A percentile compares a stretch with the other conserved stretches of the same genome.
Conservation (phyloP, 2,113 vertebrate species). For the Tympanuchus pallidicinctus region DNA sequence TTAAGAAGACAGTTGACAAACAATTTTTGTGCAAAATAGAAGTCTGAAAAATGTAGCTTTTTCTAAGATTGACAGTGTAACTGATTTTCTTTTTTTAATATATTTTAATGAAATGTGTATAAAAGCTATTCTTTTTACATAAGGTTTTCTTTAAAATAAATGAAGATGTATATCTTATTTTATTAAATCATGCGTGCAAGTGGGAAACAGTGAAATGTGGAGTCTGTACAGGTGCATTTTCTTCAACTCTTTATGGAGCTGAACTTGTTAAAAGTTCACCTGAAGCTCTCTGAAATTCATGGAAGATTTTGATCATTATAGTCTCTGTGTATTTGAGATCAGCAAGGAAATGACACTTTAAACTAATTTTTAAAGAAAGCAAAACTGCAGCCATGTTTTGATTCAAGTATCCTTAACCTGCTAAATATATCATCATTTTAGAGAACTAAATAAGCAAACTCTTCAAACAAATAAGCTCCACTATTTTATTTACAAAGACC, state of each 20-base stretch:
- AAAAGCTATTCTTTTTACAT: not conserved
- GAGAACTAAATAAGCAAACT: not conserved
- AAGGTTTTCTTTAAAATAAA: not conserved
- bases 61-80: not conserved
- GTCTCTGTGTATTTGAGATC: not conserved
- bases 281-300: not conserved
- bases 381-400: not conserved
- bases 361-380: not conserved
- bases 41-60: not conserved
- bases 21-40: not conserved
- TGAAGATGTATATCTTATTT: not conserved
- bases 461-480: not conserved
- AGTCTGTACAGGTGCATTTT: fast-evolving
- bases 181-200: not conserved
- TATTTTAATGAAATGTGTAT: not conserved
- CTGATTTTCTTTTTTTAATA: not conserved
- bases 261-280: not conserved
- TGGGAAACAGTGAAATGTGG: not conserved
- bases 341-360: not conserved
- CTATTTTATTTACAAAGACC: not conserved
- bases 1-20: not conserved
- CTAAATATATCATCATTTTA: not conserved
- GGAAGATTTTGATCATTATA: not conserved
- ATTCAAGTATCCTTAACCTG: not conserved
- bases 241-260: not conserved